A percentile compares a stretch with the other conserved stretches of the same genome.
These are phyloP conservation scores for Trichonephila clavata DNA, from an alignment of 1,140 invertebrate species.

Conservation along the genomic window DNA sequence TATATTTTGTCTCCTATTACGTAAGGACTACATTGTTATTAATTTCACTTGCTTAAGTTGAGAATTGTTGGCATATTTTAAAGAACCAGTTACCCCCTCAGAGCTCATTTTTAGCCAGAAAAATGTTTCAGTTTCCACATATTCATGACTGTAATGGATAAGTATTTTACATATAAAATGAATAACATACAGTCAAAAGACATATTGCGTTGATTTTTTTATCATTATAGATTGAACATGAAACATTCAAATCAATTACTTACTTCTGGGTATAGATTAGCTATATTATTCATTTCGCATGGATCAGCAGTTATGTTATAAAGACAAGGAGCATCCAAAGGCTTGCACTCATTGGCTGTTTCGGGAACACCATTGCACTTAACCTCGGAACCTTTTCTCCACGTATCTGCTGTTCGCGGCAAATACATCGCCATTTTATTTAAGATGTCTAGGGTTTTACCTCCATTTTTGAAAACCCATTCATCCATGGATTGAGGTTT, in stretches of 20 bases:
- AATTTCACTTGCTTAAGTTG: too few species aligned
- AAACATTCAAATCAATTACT: not conserved
- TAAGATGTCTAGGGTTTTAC: not conserved
- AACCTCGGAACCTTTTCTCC: not conserved
- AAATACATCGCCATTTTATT: not conserved
- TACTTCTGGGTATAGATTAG: slow-evolving; percentile 70
- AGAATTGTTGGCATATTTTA: too few species aligned
- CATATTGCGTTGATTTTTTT: not conserved
- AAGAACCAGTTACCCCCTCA: too few species aligned
- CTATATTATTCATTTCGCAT: slow-evolving; percentile 81
- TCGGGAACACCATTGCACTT: not conserved
- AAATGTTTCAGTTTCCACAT: too few species aligned
- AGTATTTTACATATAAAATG: too few species aligned
- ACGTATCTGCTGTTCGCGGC: not conserved
- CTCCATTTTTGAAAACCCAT: slow-evolving; percentile 8
- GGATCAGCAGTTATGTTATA: slow-evolving; percentile 81
- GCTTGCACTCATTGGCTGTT: not conserved
- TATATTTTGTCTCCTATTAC: too few species aligned
- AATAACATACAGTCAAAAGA: too few species aligned
- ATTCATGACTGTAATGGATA: too few species aligned
- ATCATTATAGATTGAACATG: not conserved
- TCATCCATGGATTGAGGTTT: slow-evolving; percentile 11
- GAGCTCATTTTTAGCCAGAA: too few species aligned
- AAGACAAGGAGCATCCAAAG: slow-evolving; percentile 78
- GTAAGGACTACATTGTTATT: too few species aligned